Conservation (phyloP, 2,888 invertebrate species). For the Dolomedes plantarius region DNA sequence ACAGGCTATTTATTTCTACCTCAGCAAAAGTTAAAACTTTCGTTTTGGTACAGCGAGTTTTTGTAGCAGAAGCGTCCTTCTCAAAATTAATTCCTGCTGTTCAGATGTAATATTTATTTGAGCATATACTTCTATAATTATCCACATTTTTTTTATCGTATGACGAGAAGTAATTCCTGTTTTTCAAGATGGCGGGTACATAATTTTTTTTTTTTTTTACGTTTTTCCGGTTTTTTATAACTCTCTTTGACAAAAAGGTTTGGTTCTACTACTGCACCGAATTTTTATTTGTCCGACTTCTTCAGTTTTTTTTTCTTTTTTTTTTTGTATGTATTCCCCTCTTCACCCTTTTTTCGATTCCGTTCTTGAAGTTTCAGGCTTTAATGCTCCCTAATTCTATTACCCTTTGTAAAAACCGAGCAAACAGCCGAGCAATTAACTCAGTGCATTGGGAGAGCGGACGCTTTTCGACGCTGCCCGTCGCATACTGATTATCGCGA, state of each 20-base stretch:
- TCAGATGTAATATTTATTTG: too few relatives aligned
- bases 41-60: too few relatives aligned
- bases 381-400: not conserved
- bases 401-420: not conserved
- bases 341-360: too few relatives aligned
- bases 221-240: not conserved
- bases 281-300: not conserved
- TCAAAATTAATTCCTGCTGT: too few relatives aligned
- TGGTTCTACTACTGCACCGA: too few relatives aligned
- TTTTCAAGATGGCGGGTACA: not conserved
- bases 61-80: too few relatives aligned
- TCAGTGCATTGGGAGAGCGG: not conserved
- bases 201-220: not conserved
- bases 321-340: not conserved
- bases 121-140: too few relatives aligned
- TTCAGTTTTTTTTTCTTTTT: not conserved
- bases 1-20: too few relatives aligned
- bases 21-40: too few relatives aligned
- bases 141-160: not conserved
- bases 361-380: not conserved
- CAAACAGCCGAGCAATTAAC: not conserved
- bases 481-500: not conserved
- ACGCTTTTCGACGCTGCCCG: not conserved
- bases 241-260: too few relatives aligned
- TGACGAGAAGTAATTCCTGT: not conserved